Conservation (phyloP, 2,888 invertebrate species). For the Hemithea aestivaria region DNA sequence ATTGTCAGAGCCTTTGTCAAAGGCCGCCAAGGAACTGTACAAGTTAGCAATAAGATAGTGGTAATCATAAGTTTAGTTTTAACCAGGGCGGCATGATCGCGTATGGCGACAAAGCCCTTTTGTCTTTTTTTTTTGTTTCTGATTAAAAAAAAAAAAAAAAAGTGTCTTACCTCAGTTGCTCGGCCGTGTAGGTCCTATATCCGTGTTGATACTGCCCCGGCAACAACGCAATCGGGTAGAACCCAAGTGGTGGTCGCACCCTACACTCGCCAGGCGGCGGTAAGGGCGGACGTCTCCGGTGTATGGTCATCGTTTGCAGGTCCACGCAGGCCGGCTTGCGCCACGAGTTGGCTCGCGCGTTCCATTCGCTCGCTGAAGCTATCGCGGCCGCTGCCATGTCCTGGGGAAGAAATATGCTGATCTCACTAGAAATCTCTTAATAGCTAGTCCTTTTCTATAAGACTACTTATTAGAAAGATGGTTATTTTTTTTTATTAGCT, state of each 20-base stretch:
- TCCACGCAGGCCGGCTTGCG: conserved; percentile 91
- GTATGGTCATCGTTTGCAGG: conserved; percentile 93
- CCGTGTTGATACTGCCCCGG: conserved; percentile 97
- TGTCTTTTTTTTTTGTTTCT: no score
- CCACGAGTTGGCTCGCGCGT: conserved; percentile 89
- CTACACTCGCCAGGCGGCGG: conserved; percentile 29
- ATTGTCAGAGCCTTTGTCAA: no score
- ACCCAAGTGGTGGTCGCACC: conserved; percentile 72
- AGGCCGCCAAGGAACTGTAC: no score
- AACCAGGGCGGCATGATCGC: no score
- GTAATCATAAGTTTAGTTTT: no score
- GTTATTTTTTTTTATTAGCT: no score
- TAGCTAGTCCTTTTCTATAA: no score
- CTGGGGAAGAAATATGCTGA: conserved; percentile 36
- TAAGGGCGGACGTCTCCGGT: conserved; percentile 67
- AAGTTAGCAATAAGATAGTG: no score
- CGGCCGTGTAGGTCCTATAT: conserved; percentile 88
- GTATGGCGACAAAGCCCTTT: no score
- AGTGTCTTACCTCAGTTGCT: conserved; percentile 80
- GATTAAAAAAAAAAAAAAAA: background rate
- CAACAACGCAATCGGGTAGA: conserved; percentile 95
- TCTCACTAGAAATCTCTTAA: no score
- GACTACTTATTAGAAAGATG: no score
- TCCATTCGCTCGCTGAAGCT: conserved; percentile 93
- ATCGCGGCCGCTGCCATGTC: conserved; percentile 90